phyloP scores from a whole-genome alignment of 2,113 vertebrate species.

The Camarhynchus parvulus region DNA sequence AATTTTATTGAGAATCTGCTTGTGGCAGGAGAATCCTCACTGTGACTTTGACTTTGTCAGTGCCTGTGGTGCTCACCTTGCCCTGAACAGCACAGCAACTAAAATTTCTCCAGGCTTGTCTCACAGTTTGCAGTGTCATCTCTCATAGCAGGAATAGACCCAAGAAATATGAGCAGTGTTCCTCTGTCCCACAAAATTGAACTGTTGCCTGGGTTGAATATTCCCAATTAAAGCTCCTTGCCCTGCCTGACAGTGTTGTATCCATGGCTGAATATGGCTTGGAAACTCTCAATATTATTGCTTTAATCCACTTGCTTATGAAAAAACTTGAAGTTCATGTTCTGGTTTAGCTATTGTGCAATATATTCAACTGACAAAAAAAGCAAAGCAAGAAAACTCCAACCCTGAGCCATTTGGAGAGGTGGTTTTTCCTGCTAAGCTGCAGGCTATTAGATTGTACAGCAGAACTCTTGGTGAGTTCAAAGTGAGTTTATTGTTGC shows the following conservation, averaged over 20 bases:
- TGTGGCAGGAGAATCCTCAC: neutral
- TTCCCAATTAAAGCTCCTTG: neutral
- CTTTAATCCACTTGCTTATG: neutral
- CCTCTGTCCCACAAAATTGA: neutral
- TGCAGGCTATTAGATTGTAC: neutral
- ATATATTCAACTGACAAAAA: neutral
- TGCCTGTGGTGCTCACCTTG: neutral
- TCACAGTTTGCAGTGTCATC: neutral
- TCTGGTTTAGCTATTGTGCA: neutral
- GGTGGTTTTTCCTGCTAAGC: neutral
- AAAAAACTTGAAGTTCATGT: neutral
- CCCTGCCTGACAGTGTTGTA: neutral
- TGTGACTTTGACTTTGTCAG: neutral
- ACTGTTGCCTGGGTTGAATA: neutral
- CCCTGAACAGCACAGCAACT: neutral
- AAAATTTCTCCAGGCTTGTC: neutral
- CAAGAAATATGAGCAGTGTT: neutral
- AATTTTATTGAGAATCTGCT: neutral
- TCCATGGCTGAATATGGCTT: neutral
- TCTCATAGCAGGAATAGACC: neutral
- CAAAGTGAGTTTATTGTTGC: neutral
- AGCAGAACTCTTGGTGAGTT: neutral
- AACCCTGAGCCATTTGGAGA: neutral
- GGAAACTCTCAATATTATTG: neutral
- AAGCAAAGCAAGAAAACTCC: neutral